Evolutionary conservation across 2,113 vertebrate species (phyloP).

Genomic region (Hydrolagus affinis): DNA sequence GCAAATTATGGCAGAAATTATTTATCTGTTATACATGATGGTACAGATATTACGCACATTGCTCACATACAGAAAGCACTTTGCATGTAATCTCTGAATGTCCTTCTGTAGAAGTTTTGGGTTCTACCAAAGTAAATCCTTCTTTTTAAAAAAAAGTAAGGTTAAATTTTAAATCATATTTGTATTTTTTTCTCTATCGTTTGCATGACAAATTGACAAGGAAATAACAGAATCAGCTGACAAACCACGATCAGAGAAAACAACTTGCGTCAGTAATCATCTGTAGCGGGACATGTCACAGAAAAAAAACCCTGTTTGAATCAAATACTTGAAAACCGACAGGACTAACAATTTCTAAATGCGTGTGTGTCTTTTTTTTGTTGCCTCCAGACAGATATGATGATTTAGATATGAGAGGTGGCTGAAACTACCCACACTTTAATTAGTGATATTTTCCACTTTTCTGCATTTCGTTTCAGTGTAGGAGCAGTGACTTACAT

Average conservation of each 20-base stretch:
- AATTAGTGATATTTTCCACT: conserved; percentile 33
- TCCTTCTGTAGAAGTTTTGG: neutral
- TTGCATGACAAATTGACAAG: conserved; percentile 27
- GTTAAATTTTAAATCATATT: neutral
- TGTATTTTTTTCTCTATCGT: conserved; percentile 2
- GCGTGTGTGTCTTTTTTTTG: neutral
- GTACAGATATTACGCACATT: conserved; percentile 69
- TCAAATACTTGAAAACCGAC: neutral
- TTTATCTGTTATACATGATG: conserved; percentile 36
- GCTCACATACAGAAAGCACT: conserved; percentile 83
- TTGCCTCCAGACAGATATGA: neutral
- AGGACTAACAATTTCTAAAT: neutral
- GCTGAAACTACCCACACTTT: conserved; percentile 29
- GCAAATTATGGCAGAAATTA: neutral
- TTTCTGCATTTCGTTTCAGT: conserved; percentile 30
- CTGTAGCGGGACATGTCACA: neutral
- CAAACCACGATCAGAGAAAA: conserved; percentile 28
- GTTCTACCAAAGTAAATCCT: neutral
- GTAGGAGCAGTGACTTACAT: conserved; percentile 30
- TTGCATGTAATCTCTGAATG: conserved; percentile 53
- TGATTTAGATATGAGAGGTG: neutral
- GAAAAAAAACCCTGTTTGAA: neutral
- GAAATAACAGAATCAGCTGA: conserved; percentile 32
- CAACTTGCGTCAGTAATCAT: conserved; percentile 30
- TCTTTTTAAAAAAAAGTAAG: neutral